Evolutionary conservation across 2,797 vertebrate genomes (phyloP).

Genomic region (Clarias fuscus): DNA sequence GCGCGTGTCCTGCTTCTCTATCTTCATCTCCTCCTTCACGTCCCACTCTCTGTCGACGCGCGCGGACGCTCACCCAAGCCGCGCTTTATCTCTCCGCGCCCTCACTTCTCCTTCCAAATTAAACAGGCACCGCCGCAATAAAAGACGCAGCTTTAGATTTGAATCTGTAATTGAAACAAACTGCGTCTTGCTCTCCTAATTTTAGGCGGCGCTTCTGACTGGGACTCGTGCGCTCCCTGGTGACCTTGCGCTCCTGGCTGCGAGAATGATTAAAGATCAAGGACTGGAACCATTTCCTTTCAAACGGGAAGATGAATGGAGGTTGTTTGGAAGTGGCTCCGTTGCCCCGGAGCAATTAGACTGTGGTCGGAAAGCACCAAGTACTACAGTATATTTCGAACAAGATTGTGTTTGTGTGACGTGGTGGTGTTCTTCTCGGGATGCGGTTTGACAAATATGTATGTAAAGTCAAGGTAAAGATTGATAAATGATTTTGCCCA

Average conservation of each 20-base stretch:
- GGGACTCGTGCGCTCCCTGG: constrained; percentile 55
- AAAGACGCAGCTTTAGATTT: constrained; percentile 62
- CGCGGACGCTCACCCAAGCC: background rate
- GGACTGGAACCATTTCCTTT: constrained; percentile 55
- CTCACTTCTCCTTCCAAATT: constrained; percentile 49
- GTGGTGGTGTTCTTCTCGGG: constrained; percentile 13
- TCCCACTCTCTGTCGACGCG: background rate
- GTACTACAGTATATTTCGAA: constrained; percentile 23
- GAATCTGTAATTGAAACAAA: constrained; percentile 65
- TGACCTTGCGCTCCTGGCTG: constrained; percentile 59
- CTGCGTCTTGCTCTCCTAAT: constrained; percentile 59
- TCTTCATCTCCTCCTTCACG: constrained; percentile 38
- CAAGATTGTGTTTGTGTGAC: constrained; percentile 31
- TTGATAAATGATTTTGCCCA: background rate
- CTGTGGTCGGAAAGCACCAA: constrained; percentile 30
- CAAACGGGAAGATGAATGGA: constrained; percentile 61
- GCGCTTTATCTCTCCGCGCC: constrained; percentile 49
- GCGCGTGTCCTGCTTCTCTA: constrained; percentile 31
- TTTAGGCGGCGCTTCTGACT: constrained; percentile 47
- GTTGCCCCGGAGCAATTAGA: constrained; percentile 54
- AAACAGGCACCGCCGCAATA: constrained; percentile 46
- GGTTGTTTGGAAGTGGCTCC: constrained; percentile 49
- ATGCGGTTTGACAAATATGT: background rate
- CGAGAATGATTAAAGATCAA: constrained; percentile 64
- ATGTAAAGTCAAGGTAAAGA: background rate